phyloP scores from a whole-genome alignment of 2,113 vertebrate genomes.

The Empidonax alnorum region DNA sequence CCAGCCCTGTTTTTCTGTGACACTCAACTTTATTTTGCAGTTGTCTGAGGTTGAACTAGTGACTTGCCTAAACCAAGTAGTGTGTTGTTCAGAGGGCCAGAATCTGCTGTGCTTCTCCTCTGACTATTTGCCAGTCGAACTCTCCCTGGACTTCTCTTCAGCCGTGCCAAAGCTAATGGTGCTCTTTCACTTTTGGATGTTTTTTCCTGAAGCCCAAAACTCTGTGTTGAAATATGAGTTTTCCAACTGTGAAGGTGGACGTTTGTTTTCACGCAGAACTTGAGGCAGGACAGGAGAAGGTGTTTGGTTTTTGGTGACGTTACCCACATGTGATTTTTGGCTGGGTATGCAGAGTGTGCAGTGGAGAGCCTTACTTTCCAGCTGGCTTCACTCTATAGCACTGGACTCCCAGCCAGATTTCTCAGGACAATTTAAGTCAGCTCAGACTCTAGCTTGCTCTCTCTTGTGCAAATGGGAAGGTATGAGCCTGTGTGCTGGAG shows the following conservation, averaged over 20 bases:
- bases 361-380: constrained; percentile 18
- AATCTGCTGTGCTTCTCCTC: background rate
- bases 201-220: constrained; percentile 20
- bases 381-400: constrained; percentile 19
- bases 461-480: background rate
- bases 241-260: background rate
- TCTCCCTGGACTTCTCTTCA: background rate
- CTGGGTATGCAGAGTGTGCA: background rate
- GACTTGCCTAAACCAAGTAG: background rate
- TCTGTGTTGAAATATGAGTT: constrained; percentile 30
- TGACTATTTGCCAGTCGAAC: background rate
- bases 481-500: background rate
- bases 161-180: background rate
- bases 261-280: constrained; percentile 36
- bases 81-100: background rate
- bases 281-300: constrained; percentile 33
- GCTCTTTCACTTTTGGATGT: constrained; percentile 4
- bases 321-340: constrained; percentile 49
- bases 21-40: background rate
- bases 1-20: background rate
- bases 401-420: constrained; percentile 18
- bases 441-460: background rate
- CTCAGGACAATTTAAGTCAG: constrained; percentile 21
- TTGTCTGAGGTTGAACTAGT: background rate
- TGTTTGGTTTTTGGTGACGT: constrained; percentile 13